Evolutionary conservation across 2,888 invertebrate species (phyloP), one percentile per base, ranked within the genome.

Genomic region (Arge pagana): DNA sequence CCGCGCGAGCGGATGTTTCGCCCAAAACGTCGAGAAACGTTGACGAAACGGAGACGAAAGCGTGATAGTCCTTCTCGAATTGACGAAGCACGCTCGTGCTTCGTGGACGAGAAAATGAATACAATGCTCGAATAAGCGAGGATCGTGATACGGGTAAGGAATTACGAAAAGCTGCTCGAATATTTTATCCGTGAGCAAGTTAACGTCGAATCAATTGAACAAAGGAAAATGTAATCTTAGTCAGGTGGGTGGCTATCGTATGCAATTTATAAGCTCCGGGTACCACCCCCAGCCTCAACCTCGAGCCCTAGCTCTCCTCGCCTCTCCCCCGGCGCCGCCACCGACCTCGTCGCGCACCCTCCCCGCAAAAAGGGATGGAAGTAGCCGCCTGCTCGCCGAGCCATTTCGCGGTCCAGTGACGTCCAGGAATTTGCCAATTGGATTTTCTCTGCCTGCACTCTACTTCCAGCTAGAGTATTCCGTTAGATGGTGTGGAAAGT

Each of bases 381-480:
- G 67, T 66, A 63, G 66, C 66, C 63, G 67, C 56, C 66, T 66
- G 58, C 63, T 67, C 65, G 67, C 68, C 69, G 65, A 68, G 70
- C 71, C 71, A 74, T 71, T 74, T 74, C 72, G 71, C 71, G 73
- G 71, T 72, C 72, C 71, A 70, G 67, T 72, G 73, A 73, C 70
- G 71, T 67, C 63, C 64, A 70, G 74, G 72, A 74, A 74, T 74
- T 72, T 66, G 66, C 68, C 72, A 73, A 74, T 74, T 74, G 74
- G 73, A 74, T 74, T 74, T 73, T 72, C 74, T 66, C 70, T 63
- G 66, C 63, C 65, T 65, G 64, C 70, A 59, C 62, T 65, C 64
- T 61, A 62, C 66, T 64, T 61, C 63, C 59, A 58, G 63, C 61
- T 57, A 55, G 65, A 70, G 63, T 69, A 65, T 68, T 62, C 65